These are phyloP conservation scores for Sminthurides aquaticus DNA, from an alignment of 2,888 invertebrate species.

Conservation along the genomic window DNA sequence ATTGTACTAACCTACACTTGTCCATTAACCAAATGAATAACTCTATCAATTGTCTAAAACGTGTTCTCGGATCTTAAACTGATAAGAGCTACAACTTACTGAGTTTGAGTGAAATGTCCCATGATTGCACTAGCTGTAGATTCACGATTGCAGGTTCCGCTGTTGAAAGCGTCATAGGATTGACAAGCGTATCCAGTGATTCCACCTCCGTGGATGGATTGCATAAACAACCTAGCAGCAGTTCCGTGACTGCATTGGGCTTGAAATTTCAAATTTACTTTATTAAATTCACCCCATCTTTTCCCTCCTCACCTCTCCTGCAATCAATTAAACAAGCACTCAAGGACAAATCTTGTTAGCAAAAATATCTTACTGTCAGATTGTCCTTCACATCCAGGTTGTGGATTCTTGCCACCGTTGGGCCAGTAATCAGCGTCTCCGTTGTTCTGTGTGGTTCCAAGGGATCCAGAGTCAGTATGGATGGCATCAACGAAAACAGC, in stretches of 20 bases:
- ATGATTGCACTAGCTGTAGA: not conserved
- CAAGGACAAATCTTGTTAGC: too few species aligned
- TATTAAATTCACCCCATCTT: too few species aligned
- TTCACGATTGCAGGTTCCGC: not conserved
- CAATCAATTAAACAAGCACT: too few species aligned
- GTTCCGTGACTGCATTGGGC: conserved; percentile 6
- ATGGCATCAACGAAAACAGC: conserved; percentile 17
- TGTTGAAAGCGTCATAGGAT: not conserved
- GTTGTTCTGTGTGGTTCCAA: conserved; percentile 14
- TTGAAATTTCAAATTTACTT: too few species aligned
- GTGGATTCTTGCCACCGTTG: conserved; percentile 24
- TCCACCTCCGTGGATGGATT: not conserved
- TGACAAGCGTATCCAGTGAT: not conserved
- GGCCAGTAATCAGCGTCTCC: conserved; percentile 19
- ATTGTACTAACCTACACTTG: too few species aligned
- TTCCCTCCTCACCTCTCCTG: too few species aligned
- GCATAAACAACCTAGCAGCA: not conserved
- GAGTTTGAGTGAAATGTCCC: not conserved
- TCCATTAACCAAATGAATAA: too few species aligned
- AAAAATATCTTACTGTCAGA: conserved; percentile 11
- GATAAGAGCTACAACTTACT: not conserved
- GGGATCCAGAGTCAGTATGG: conserved; percentile 21
- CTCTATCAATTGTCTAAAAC: not conserved
- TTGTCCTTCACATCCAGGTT: conserved; percentile 24
- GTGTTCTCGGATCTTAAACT: not conserved